Conservation (phyloP, 2,113 vertebrate species). For the Dryoscopus gambensis region DNA sequence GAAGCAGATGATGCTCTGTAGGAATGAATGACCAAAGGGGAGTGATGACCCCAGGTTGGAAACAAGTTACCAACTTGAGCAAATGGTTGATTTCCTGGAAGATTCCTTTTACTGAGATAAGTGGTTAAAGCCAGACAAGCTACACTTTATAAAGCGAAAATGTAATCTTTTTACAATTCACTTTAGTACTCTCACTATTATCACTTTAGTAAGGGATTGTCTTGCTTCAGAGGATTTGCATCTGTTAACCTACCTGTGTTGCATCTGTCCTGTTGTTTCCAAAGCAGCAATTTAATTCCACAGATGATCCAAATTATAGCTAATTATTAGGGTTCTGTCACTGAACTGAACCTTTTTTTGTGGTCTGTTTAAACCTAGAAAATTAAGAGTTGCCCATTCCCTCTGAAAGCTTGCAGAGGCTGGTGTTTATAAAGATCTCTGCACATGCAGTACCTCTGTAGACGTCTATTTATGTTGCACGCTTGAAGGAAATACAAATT, state of each 20-base stretch:
- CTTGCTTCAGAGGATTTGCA: not conserved
- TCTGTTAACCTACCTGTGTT: not conserved
- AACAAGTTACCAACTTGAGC: not conserved
- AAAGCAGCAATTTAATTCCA: not conserved
- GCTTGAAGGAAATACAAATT: not conserved
- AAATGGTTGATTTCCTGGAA: not conserved
- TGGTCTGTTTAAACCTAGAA: not conserved
- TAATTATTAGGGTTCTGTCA: not conserved
- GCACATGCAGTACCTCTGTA: not conserved
- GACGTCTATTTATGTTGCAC: not conserved
- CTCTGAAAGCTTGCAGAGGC: not conserved
- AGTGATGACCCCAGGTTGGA: not conserved
- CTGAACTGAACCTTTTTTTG: not conserved
- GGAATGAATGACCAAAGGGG: not conserved
- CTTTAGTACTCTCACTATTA: not conserved
- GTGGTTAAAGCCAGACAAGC: not conserved
- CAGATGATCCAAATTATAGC: not conserved
- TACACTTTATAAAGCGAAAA: not conserved
- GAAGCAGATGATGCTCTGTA: not conserved
- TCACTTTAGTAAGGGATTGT: not conserved
- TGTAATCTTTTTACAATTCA: not conserved
- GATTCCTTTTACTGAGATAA: not conserved
- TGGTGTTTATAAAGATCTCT: not conserved
- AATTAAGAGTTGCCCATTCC: not conserved
- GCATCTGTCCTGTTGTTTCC: not conserved